Conservation (phyloP, 2,888 invertebrate species). For the Phaonia tiefii region DNA sequence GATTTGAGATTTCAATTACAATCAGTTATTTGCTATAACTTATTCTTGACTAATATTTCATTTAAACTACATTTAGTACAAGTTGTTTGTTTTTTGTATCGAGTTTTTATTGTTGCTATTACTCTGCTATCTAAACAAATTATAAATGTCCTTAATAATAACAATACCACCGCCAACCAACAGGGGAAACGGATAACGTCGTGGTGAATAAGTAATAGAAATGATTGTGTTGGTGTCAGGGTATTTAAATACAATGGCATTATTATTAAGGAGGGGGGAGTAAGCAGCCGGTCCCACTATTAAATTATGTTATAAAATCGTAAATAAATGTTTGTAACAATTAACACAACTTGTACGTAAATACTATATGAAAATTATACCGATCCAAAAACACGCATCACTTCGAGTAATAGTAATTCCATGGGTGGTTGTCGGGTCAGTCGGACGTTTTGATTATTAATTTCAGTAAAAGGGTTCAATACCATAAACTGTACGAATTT, state of each 20-base stretch:
- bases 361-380: background rate
- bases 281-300: conserved; percentile 21
- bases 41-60: conserved; percentile 5
- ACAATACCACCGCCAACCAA: no score
- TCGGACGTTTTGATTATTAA: conserved; percentile 23
- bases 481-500: conserved; percentile 25
- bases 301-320: conserved; percentile 67
- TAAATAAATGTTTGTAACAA: conserved; percentile 64
- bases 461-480: conserved; percentile 51
- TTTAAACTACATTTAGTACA: conserved; percentile 12
- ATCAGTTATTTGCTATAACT: background rate
- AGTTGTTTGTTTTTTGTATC: background rate
- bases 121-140: conserved; percentile 63
- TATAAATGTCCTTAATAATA: background rate
- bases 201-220: no score
- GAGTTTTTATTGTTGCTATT: conserved; percentile 52
- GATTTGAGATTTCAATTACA: conserved; percentile 65
- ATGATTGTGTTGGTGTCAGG: no score
- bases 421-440: background rate
- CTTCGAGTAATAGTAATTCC: no score
- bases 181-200: no score
- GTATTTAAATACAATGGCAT: no score
- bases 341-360: conserved; percentile 61
- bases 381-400: conserved; percentile 51
- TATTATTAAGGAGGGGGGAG: no score